Percentiles rank a stretch among this genome's conserved stretches.
Conservation (phyloP, 2,888 invertebrate species). For the Morinoia aosen region DNA sequence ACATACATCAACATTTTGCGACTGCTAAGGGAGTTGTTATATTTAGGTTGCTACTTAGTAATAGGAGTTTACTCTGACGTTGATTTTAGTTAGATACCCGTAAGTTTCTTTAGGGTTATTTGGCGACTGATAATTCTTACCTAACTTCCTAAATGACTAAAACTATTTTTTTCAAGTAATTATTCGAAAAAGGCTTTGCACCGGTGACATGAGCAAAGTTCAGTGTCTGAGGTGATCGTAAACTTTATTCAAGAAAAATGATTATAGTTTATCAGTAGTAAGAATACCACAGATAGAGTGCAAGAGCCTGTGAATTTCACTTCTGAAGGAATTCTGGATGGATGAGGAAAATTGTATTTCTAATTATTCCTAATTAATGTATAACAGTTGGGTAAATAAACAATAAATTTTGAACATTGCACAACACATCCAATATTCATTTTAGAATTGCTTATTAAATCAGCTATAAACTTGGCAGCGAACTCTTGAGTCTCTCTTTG, state of each 20-base stretch:
- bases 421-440: neutral
- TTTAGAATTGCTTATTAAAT: neutral
- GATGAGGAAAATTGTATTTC: neutral
- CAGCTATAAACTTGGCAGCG: constrained; percentile 22
- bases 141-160: neutral
- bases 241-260: neutral
- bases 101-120: neutral
- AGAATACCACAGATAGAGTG: neutral
- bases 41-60: neutral
- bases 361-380: neutral
- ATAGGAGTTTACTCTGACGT: neutral
- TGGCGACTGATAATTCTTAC: neutral
- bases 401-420: neutral
- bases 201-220: neutral
- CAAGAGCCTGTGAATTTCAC: neutral
- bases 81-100: neutral
- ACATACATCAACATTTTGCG: neutral
- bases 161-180: neutral
- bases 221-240: neutral
- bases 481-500: neutral
- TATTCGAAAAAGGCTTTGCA: neutral
- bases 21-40: neutral
- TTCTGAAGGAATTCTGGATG: neutral
- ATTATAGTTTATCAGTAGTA: neutral
- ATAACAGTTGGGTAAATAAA: neutral